Evolutionary conservation across 2,888 invertebrate species (phyloP).

Genomic region (Synanthedon andrenaeformis): DNA sequence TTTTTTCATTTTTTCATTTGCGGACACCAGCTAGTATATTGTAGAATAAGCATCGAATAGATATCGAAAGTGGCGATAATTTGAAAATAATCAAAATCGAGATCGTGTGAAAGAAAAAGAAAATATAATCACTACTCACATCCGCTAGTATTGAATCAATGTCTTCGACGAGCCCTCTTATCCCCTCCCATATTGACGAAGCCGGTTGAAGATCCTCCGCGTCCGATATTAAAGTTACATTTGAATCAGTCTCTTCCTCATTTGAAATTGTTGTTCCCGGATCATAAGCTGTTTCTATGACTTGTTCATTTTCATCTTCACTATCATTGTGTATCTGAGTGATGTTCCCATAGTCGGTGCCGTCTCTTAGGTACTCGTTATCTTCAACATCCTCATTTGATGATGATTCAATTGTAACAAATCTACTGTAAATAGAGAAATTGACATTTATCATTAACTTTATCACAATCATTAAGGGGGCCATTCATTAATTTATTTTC

Average conservation of each 20-base stretch:
- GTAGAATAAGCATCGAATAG: too few species aligned
- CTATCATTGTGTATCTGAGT: conserved; percentile 39
- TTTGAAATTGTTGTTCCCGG: conserved; percentile 28
- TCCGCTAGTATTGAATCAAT: conserved; percentile 39
- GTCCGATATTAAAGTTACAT: conserved; percentile 46
- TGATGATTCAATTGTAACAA: conserved; percentile 78
- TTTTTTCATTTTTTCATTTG: too few species aligned
- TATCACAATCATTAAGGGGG: not conserved
- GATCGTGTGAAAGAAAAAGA: not conserved
- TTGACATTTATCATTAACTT: conserved; percentile 1
- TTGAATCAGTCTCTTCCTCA: conserved; percentile 42
- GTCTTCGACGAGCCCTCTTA: conserved; percentile 55
- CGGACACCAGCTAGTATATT: too few species aligned
- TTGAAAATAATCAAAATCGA: too few species aligned
- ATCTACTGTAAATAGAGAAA: conserved; percentile 38
- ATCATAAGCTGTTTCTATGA: conserved; percentile 39
- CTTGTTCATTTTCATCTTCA: conserved; percentile 15
- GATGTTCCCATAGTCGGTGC: conserved; percentile 59
- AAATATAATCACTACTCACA: conserved; percentile 27
- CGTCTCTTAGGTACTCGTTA: conserved; percentile 56
- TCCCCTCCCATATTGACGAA: conserved; percentile 54
- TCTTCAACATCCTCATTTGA: conserved; percentile 73
- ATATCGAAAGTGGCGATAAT: too few species aligned
- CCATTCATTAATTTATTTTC: too few species aligned
- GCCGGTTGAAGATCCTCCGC: conserved; percentile 35